Percentiles rank a stretch among this genome's conserved stretches.
phyloP scores from a whole-genome alignment of 2,113 vertebrate genomes.

The Rhinoderma darwinii region DNA sequence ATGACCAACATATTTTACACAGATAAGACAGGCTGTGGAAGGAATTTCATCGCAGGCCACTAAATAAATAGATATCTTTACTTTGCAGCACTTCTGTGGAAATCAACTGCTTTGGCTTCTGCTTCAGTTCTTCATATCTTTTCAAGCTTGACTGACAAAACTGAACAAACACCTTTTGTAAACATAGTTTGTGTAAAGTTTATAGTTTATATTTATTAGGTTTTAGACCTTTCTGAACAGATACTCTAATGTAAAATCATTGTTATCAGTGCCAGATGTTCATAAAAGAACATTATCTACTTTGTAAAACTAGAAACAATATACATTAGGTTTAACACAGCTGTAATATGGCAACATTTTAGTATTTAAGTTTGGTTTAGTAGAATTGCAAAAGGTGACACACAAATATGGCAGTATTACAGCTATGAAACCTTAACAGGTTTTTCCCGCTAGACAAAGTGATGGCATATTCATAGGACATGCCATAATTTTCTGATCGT shows the following conservation, averaged over 20 bases:
- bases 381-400: too few relatives aligned
- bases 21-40: conserved; percentile 29
- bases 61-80: conserved; percentile 43
- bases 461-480: too few relatives aligned
- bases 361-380: too few relatives aligned
- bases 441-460: too few relatives aligned
- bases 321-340: too few relatives aligned
- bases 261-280: neutral
- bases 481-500: too few relatives aligned
- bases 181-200: neutral
- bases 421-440: too few relatives aligned
- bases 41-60: conserved; percentile 46
- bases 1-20: conserved; percentile 26
- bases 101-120: conserved; percentile 29
- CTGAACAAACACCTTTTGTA: neutral
- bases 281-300: neutral
- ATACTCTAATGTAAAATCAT: neutral
- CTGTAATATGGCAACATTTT: too few relatives aligned
- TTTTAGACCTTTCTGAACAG: neutral
- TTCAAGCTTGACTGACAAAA: conserved; percentile 13
- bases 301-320: too few relatives aligned
- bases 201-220: neutral
- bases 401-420: too few relatives aligned
- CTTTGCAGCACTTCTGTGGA: conserved; percentile 23
- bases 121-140: neutral